A percentile compares a stretch with the other conserved stretches of the same genome.
Conservation (phyloP, 1,140 invertebrate genomes). For the Acyrthosiphon pisum region DNA sequence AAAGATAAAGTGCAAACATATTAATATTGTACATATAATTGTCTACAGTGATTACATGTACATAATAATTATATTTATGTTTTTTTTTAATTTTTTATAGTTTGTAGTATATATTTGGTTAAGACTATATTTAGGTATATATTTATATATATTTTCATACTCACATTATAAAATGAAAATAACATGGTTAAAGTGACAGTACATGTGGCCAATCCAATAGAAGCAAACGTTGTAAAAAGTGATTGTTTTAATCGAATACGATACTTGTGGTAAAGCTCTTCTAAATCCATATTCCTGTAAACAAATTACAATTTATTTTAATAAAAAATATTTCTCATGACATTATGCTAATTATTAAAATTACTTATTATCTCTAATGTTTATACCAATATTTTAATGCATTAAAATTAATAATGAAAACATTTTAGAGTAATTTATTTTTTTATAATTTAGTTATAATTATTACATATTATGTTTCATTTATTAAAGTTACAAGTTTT, state of each 20-base stretch:
- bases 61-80: background rate
- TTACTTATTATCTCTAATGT: background rate
- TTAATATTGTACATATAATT: background rate
- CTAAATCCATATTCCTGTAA: constrained; percentile 67
- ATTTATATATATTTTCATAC: background rate
- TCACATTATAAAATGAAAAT: constrained; percentile 66
- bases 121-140: background rate
- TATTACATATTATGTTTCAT: background rate
- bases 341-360: background rate
- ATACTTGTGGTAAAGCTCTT: constrained; percentile 71
- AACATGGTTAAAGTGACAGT: constrained; percentile 66
- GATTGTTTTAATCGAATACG: constrained; percentile 72
- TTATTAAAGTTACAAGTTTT: constrained; percentile 11
- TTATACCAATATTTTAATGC: background rate
- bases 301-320: background rate
- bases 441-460: background rate
- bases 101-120: background rate
- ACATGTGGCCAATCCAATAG: constrained; percentile 65
- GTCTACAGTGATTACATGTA: background rate
- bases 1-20: background rate
- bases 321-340: background rate
- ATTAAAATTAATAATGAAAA: background rate
- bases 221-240: constrained; percentile 70
- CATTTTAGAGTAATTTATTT: background rate
- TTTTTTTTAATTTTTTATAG: background rate